phyloP scores from a whole-genome alignment of 2,888 invertebrate genomes.

The Cotesia congregata region DNA sequence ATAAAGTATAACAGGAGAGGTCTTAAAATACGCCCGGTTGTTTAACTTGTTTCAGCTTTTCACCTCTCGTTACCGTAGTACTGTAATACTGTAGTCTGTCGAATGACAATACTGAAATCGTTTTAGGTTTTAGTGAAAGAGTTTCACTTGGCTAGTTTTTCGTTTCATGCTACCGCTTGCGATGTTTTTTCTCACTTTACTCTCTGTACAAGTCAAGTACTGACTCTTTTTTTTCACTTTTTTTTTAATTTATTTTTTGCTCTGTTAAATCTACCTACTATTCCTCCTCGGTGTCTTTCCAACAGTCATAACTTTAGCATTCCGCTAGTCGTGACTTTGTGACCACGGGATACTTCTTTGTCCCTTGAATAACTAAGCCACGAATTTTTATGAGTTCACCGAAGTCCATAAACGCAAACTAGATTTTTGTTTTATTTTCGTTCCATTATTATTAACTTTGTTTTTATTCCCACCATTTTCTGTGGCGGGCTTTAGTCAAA shows the following conservation, averaged over 20 bases:
- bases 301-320: constrained; percentile 38
- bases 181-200: constrained; percentile 22
- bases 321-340: constrained; percentile 38
- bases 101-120: constrained; percentile 29
- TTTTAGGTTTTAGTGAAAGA: constrained; percentile 14
- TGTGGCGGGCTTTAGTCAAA: neutral
- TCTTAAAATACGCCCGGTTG: constrained; percentile 26
- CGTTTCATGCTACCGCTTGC: neutral
- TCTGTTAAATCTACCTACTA: constrained; percentile 1
- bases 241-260: constrained; percentile 12
- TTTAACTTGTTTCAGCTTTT: constrained; percentile 23
- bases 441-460: neutral
- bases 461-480: neutral
- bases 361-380: constrained; percentile 37
- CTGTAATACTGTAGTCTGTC: neutral
- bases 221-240: constrained; percentile 8
- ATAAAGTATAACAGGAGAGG: constrained; percentile 6
- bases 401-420: neutral
- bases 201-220: constrained; percentile 3
- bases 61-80: constrained; percentile 2
- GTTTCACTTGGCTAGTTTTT: constrained; percentile 37
- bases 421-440: neutral
- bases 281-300: constrained; percentile 16
- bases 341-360: constrained; percentile 39
- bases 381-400: constrained; percentile 37